Conservation (phyloP, 35 echinoderm and acorn worm genomes). For the Holothuria glaberrima region DNA sequence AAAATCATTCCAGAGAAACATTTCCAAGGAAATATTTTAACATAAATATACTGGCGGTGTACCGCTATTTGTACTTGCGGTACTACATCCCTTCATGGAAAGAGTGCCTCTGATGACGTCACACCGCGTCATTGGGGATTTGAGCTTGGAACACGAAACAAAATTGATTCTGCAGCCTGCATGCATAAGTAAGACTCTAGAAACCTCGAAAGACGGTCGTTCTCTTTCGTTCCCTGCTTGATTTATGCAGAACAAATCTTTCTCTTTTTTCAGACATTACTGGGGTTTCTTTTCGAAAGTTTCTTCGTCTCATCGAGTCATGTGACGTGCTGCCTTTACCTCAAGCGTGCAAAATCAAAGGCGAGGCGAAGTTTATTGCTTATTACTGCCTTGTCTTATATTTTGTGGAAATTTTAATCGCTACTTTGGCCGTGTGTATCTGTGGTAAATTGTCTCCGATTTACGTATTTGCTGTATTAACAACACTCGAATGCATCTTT, state of each 20-base stretch:
- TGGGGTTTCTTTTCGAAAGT: background rate
- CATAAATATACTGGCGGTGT: background rate
- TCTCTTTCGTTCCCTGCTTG: background rate
- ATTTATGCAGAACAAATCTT: background rate
- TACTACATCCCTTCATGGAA: constrained; percentile 4
- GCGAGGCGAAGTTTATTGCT: background rate
- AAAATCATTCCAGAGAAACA: background rate
- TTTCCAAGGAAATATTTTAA: constrained; percentile 18
- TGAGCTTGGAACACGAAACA: constrained; percentile 39
- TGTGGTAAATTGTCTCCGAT: too few species aligned
- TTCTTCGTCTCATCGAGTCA: background rate
- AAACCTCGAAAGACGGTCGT: background rate
- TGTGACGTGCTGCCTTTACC: background rate
- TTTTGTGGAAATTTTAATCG: background rate
- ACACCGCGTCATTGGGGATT: constrained; percentile 7
- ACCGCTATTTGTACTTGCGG: background rate
- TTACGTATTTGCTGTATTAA: too few species aligned
- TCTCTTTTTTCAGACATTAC: constrained; percentile 2
- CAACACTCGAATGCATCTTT: too few species aligned
- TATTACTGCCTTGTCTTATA: background rate
- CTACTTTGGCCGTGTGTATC: too few species aligned
- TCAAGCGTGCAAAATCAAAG: constrained; percentile 8
- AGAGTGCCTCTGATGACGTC: constrained; percentile 42
- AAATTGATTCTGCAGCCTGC: constrained; percentile 42
- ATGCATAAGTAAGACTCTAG: constrained; percentile 37